Percentiles rank a stretch among this genome's conserved stretches.
These are phyloP conservation scores for Oscheius sp. DNA, from an alignment of 2,888 invertebrate genomes.

Conservation along the genomic window DNA sequence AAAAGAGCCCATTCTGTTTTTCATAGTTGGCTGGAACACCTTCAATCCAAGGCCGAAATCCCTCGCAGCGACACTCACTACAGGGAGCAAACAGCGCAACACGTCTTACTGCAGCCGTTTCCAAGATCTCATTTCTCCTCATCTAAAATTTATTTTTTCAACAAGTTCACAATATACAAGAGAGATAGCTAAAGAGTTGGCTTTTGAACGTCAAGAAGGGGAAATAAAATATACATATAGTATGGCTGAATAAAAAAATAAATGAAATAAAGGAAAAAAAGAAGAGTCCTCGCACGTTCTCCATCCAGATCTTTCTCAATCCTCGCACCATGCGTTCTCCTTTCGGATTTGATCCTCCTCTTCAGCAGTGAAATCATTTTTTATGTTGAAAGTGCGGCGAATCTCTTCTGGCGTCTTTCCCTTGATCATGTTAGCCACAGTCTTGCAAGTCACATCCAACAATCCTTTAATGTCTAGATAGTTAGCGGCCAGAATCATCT, in stretches of 20 bases:
- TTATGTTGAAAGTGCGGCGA: constrained; percentile 75
- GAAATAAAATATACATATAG: not conserved
- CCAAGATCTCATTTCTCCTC: not conserved
- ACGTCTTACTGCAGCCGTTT: not conserved
- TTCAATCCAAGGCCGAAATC: constrained; percentile 23
- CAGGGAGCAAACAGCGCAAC: constrained; percentile 12
- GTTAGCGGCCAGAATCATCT: constrained; percentile 80
- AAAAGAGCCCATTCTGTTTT: constrained; percentile 10
- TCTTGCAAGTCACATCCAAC: constrained; percentile 94
- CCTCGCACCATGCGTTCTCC: constrained; percentile 69
- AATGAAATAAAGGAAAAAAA: not conserved
- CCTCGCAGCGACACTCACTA: not conserved
- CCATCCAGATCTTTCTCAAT: constrained; percentile 41
- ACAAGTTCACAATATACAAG: constrained; percentile 4
- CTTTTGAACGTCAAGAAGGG: not conserved
- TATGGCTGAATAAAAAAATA: no score
- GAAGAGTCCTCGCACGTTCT: not conserved
- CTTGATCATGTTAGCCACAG: constrained; percentile 76
- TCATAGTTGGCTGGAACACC: not conserved
- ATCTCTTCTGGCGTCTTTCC: constrained; percentile 76
- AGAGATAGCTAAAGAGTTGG: no score
- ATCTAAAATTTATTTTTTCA: constrained; percentile 15
- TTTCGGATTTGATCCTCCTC: constrained; percentile 83
- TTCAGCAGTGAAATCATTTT: constrained; percentile 79
- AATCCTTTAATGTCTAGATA: constrained; percentile 73